phyloP scores from a whole-genome alignment of 2,113 vertebrate species.

The Esox niger region DNA sequence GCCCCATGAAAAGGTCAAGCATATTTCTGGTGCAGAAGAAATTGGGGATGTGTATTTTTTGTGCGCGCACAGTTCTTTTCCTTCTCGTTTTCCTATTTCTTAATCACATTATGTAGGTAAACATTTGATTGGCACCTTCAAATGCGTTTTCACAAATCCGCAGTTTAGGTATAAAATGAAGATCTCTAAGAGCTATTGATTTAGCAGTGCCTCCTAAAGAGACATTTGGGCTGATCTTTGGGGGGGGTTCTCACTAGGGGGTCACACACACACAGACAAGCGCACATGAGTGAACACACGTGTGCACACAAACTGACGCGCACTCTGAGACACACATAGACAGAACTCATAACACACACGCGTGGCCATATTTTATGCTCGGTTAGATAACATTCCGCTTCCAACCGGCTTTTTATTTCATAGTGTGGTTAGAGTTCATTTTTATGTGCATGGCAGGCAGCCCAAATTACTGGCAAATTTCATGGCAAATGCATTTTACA shows the following conservation, averaged over 20 bases:
- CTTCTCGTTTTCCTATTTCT: too few species aligned
- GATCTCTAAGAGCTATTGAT: slow-evolving; percentile 54
- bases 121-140: slow-evolving; percentile 17
- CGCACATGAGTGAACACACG: background rate
- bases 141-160: slow-evolving; percentile 23
- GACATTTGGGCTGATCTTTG: slow-evolving; percentile 40
- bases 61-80: too few species aligned
- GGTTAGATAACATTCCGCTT: background rate
- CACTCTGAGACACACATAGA: background rate
- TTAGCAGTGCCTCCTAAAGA: slow-evolving; percentile 42
- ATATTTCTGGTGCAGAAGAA: too few species aligned
- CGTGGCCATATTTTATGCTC: background rate
- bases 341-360: background rate
- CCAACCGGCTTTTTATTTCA: background rate
- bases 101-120: background rate
- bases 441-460: background rate
- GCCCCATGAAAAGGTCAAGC: too few species aligned
- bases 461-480: background rate
- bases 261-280: slow-evolving; percentile 4
- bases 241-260: slow-evolving; percentile 42
- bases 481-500: background rate
- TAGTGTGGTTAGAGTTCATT: background rate
- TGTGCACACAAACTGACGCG: background rate
- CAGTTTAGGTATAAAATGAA: slow-evolving; percentile 32
- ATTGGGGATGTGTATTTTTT: too few species aligned